phyloP scores from a whole-genome alignment of 2,113 vertebrate species.

The Verasper variegatus region DNA sequence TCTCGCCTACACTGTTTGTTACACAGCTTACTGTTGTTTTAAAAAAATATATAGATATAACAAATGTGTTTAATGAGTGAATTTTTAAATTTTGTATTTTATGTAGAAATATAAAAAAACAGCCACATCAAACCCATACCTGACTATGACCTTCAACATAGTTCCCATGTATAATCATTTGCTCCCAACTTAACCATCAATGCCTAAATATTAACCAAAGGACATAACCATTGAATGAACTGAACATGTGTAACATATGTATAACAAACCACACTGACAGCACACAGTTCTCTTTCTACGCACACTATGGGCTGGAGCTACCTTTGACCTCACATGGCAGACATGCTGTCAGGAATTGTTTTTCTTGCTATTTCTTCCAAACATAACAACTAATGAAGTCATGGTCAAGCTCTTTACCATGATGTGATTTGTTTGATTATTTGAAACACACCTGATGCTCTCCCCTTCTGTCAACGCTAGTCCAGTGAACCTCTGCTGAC shows the following conservation, averaged over 20 bases:
- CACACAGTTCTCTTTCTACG: neutral
- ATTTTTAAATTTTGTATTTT: too few relatives aligned
- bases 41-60: too few relatives aligned
- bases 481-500: neutral
- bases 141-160: neutral
- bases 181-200: neutral
- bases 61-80: too few relatives aligned
- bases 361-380: neutral
- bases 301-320: neutral
- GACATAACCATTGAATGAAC: neutral
- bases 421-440: neutral
- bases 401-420: neutral
- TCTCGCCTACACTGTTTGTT: too few relatives aligned
- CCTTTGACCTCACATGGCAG: neutral
- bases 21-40: too few relatives aligned
- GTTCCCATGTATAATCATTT: neutral
- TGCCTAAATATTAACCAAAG: slow-evolving; percentile 15
- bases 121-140: too few relatives aligned
- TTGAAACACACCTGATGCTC: neutral
- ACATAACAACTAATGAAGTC: neutral
- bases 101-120: too few relatives aligned
- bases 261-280: neutral
- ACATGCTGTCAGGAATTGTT: too few relatives aligned
- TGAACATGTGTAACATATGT: slow-evolving; percentile 1
- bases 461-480: neutral